A percentile compares a stretch with the other conserved stretches of the same genome.
These are phyloP conservation scores for Mastomys natalensis DNA, from an alignment of 2,113 vertebrate species.

Conservation along the genomic window DNA sequence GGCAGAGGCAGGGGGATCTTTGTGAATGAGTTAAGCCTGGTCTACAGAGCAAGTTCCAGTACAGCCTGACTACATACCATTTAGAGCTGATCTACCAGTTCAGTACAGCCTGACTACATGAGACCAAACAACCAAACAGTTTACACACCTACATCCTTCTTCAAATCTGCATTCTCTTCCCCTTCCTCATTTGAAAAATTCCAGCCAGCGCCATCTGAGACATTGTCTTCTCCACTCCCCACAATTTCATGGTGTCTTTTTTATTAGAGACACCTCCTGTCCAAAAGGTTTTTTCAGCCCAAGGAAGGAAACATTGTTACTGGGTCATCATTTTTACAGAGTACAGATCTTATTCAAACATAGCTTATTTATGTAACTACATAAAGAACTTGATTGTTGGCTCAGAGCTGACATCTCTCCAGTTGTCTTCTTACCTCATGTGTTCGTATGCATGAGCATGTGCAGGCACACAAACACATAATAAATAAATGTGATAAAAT, in stretches of 20 bases:
- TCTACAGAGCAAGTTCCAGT: not conserved
- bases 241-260: not conserved
- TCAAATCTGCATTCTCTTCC: not conserved
- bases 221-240: slow-evolving; percentile 13
- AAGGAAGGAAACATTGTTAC: slow-evolving; percentile 22
- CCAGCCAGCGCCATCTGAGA: not conserved
- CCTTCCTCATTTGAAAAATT: not conserved
- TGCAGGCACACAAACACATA: no score
- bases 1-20: not conserved
- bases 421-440: not conserved
- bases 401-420: not conserved
- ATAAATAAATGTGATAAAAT: not conserved
- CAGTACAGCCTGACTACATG: no score
- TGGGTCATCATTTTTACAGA: not conserved
- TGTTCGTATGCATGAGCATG: not conserved
- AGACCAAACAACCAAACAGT: not conserved
- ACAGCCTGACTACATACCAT: no score
- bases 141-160: not conserved
- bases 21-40: not conserved
- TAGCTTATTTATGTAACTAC: slow-evolving; percentile 9
- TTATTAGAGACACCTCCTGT: not conserved
- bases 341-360: not conserved
- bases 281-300: slow-evolving; percentile 11
- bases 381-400: slow-evolving; percentile 18
- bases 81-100: no score